Evolutionary conservation across 2,888 invertebrate species (phyloP).

Genomic region (Gastracanthus pulcherrimus): DNA sequence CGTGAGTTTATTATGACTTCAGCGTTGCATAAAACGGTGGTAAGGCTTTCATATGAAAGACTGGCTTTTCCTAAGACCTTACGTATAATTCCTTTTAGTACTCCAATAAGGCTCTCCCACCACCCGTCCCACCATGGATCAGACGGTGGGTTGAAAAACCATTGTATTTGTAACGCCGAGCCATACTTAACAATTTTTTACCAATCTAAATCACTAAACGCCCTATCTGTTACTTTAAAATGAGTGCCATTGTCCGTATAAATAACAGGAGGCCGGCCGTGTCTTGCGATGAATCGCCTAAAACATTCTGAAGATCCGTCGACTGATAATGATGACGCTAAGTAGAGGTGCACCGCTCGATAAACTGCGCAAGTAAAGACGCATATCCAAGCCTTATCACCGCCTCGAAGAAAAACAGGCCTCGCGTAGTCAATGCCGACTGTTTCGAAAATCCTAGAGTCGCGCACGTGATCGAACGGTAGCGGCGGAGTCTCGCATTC

Average conservation of each 20-base stretch:
- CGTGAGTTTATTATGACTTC: slow-evolving; percentile 71
- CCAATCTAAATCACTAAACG: slow-evolving; percentile 63
- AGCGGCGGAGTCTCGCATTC: background rate
- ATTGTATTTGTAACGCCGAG: slow-evolving; percentile 59
- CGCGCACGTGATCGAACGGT: slow-evolving; percentile 31
- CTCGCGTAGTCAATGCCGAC: slow-evolving; percentile 69
- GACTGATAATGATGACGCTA: slow-evolving; percentile 50
- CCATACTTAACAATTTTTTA: slow-evolving; percentile 57
- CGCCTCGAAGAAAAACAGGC: slow-evolving; percentile 64
- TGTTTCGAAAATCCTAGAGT: slow-evolving; percentile 62
- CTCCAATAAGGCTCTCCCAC: slow-evolving; percentile 74
- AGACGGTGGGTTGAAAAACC: slow-evolving; percentile 72
- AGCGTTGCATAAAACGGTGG: slow-evolving; percentile 66
- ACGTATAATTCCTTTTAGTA: slow-evolving; percentile 71
- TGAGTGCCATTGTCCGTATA: slow-evolving; percentile 74
- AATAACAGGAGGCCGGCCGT: slow-evolving; percentile 67
- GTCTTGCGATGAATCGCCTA: slow-evolving; percentile 67
- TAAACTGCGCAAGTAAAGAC: slow-evolving; percentile 72
- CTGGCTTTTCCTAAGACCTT: slow-evolving; percentile 69
- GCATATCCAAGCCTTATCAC: slow-evolving; percentile 66
- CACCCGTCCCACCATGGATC: slow-evolving; percentile 77
- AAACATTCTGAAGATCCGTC: slow-evolving; percentile 66
- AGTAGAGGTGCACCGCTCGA: slow-evolving; percentile 15
- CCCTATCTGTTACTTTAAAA: slow-evolving; percentile 69
- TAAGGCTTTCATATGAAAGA: slow-evolving; percentile 65